These are phyloP conservation scores for Subanguina moxae DNA, from an alignment of 1,140 invertebrate species.

Conservation along the genomic window DNA sequence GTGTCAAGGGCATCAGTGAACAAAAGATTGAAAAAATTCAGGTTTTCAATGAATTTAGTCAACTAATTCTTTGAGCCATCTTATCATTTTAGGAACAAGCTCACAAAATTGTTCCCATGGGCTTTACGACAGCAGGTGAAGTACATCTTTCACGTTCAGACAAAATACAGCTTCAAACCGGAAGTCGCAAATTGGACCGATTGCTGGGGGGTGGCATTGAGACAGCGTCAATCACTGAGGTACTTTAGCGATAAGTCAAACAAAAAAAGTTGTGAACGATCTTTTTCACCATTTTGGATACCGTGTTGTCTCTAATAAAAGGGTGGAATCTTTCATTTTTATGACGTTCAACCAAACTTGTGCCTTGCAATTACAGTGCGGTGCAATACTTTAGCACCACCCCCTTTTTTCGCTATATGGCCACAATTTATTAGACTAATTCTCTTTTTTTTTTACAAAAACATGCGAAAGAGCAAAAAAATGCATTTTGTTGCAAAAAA, in stretches of 20 bases:
- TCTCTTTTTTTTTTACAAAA: too few species aligned
- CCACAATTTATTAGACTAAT: too few species aligned
- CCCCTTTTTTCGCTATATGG: too few species aligned
- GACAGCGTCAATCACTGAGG: conserved; percentile 95
- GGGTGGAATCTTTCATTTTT: too few species aligned
- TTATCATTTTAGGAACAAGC: conserved; percentile 70
- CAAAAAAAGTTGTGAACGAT: too few species aligned
- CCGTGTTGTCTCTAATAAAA: too few species aligned
- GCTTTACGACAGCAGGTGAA: conserved; percentile 92
- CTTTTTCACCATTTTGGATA: too few species aligned
- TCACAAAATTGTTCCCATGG: conserved; percentile 87
- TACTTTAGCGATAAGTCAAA: conserved; percentile 17
- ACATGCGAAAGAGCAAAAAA: too few species aligned
- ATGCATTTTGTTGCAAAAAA: too few species aligned
- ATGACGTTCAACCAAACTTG: too few species aligned
- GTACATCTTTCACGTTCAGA: conserved; percentile 87
- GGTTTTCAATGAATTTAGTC: conserved; percentile 24
- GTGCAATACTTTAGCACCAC: too few species aligned
- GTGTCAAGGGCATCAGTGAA: conserved; percentile 94
- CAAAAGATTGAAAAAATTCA: conserved; percentile 93
- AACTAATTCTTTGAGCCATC: not conserved
- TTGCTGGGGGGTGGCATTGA: conserved; percentile 88
- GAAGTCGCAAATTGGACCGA: conserved; percentile 85
- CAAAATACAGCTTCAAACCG: conserved; percentile 71
- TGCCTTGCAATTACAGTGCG: not conserved